Conservation (phyloP, 2,888 invertebrate species). For the Acrobasis repandana region DNA sequence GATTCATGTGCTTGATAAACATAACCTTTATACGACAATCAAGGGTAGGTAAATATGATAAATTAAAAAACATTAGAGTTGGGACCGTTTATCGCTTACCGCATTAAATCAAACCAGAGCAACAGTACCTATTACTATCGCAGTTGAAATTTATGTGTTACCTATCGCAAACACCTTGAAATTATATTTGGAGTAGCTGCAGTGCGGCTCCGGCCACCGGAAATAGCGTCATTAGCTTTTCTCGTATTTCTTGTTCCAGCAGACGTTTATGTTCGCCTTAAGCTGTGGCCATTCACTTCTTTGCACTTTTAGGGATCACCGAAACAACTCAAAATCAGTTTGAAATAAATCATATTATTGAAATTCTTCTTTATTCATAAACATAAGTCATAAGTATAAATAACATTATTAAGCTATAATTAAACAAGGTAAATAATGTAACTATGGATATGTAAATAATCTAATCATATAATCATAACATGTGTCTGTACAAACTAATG, state of each 20-base stretch:
- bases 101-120: slow-evolving; percentile 65
- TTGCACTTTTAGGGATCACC: slow-evolving; percentile 35
- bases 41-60: not conserved
- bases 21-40: not conserved
- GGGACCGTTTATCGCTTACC: slow-evolving; percentile 52
- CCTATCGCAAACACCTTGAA: slow-evolving; percentile 72
- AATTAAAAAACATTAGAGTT: slow-evolving; percentile 26
- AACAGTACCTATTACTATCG: slow-evolving; percentile 68
- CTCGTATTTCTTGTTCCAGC: slow-evolving; percentile 67
- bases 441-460: no score
- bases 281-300: slow-evolving; percentile 45
- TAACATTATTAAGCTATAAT: no score
- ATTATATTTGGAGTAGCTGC: slow-evolving; percentile 74
- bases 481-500: no score
- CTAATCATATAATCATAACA: no score
- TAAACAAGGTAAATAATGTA: no score
- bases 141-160: slow-evolving; percentile 74
- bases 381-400: no score
- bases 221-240: slow-evolving; percentile 78
- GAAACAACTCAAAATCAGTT: not conserved
- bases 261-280: slow-evolving; percentile 68
- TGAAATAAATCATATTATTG: not conserved
- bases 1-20: not conserved
- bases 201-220: slow-evolving; percentile 66
- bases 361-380: no score